phyloP scores from a whole-genome alignment of 2,888 invertebrate genomes.

The Steinernema scapterisci region DNA sequence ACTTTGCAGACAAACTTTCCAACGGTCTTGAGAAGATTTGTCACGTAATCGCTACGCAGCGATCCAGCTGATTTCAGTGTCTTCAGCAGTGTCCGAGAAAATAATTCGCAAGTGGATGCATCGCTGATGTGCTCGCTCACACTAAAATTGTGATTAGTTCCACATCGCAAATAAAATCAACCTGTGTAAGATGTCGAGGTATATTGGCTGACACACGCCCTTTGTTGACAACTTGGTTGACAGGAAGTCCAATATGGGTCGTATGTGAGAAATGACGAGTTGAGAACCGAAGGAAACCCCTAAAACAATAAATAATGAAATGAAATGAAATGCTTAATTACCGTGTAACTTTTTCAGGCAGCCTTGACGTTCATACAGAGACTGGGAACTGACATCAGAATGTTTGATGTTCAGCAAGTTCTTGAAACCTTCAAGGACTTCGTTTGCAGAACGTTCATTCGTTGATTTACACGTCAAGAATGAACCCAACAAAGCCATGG shows the following conservation, averaged over 20 bases:
- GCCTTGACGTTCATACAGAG: no score
- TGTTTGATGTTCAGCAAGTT: background rate
- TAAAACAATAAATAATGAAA: background rate
- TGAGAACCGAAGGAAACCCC: background rate
- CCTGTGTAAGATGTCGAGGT: background rate
- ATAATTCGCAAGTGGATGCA: conserved; percentile 45
- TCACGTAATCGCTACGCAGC: background rate
- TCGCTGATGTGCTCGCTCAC: conserved; percentile 52
- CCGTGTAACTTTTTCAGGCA: no score
- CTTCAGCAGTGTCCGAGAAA: conserved; percentile 50
- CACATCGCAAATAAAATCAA: no score
- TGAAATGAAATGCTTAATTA: no score
- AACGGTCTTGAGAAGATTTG: conserved; percentile 49
- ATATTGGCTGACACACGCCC: background rate
- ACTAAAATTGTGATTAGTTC: no score
- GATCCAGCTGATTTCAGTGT: background rate
- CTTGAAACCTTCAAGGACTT: background rate
- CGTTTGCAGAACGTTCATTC: background rate
- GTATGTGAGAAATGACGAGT: background rate
- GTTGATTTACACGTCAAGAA: conserved; percentile 12
- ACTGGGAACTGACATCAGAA: background rate
- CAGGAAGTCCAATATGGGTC: background rate
- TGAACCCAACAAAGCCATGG: background rate
- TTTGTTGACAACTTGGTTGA: background rate
- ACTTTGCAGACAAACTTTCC: conserved; percentile 45